phyloP scores from a whole-genome alignment of 2,888 invertebrate genomes.

The Cybosia mesomella region DNA sequence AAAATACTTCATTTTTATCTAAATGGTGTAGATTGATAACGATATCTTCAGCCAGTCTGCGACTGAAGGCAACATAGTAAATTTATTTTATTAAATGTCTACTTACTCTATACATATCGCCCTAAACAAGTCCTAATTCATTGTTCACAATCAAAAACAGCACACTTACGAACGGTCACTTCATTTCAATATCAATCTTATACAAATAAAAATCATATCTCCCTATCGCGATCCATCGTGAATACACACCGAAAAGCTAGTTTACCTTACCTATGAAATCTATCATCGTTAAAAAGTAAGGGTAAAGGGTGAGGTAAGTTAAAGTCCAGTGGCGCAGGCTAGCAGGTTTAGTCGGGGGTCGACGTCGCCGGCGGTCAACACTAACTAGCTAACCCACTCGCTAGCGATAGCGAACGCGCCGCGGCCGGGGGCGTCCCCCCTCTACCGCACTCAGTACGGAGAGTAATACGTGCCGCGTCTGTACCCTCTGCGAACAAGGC shows the following conservation, averaged over 20 bases:
- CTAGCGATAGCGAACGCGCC: constrained; percentile 49
- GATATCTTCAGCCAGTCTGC: constrained; percentile 23
- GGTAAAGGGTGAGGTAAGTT: constrained; percentile 41
- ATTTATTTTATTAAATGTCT: constrained; percentile 31
- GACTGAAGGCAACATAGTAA: constrained; percentile 35
- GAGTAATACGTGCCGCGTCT: constrained; percentile 90
- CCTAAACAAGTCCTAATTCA: constrained; percentile 40
- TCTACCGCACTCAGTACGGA: constrained; percentile 89
- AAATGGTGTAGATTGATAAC: constrained; percentile 28
- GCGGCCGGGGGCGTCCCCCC: constrained; percentile 53
- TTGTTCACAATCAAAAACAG: constrained; percentile 52
- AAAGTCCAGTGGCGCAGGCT: constrained; percentile 48
- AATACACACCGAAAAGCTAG: constrained; percentile 42
- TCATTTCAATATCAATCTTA: constrained; percentile 45
- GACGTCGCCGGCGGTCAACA: constrained; percentile 40
- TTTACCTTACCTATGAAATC: constrained; percentile 42
- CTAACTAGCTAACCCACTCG: constrained; percentile 53
- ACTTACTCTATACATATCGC: constrained; percentile 48
- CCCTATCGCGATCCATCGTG: constrained; percentile 41
- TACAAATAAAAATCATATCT: constrained; percentile 51
- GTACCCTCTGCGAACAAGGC: constrained; percentile 89
- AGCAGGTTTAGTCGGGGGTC: constrained; percentile 36
- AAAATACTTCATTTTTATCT: constrained; percentile 35
- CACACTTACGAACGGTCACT: constrained; percentile 50
- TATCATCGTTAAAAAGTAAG: constrained; percentile 36